Evolutionary conservation across 2,113 vertebrate genomes (phyloP), one percentile per base, ranked within the genome.

Genomic region (Phrynosoma platyrhinos): DNA sequence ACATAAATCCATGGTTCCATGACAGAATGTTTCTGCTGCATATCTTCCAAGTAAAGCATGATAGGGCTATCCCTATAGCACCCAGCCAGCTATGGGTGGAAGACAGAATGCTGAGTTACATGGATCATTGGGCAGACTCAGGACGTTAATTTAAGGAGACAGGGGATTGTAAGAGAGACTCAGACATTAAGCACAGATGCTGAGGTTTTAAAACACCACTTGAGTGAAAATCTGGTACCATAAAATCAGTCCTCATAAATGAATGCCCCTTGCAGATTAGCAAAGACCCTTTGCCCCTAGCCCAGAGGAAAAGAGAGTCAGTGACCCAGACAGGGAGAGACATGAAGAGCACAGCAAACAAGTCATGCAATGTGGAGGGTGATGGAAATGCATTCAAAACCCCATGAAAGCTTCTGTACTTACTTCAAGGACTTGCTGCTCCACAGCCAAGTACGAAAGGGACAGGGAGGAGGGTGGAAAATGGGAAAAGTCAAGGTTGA

Each of bases 361-460:
- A 74, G 74, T 79, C 95, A 95, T 95, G 95, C 96, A 96, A 47
- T 82, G 40, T n/a, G 72, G 93, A 14, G 79, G 68, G 25, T 0
- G 0, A 93, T 52, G 88, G 32, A 93, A 4, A 0, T 20, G 53
- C 90, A 72, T 89, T 94, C 90, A 91, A 84, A 94, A 79, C 82
- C 92, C 88, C 58, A 86, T 89, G 30, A 5, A 58, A 89, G 91
- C 80, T 88, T 86, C 91, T 71, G 77, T 96, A 99, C 99, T 99
- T 98, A 99, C 99, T 99, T 99, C 98, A 93, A 99, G 97, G 93
- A 98, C 98, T 97, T 99, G 99, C 99, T 99, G 98, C 98, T 98
- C 98, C 97, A 91, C 91, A 94, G 76, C 88, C 95, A 88, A 94
- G 64, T 76, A 90, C 94, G 90, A 89, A 93, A 83, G 92, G 94